Percentiles rank a stretch among this genome's conserved stretches.
phyloP scores from a whole-genome alignment of 2,797 vertebrate species.

The Potorous gilbertii region DNA sequence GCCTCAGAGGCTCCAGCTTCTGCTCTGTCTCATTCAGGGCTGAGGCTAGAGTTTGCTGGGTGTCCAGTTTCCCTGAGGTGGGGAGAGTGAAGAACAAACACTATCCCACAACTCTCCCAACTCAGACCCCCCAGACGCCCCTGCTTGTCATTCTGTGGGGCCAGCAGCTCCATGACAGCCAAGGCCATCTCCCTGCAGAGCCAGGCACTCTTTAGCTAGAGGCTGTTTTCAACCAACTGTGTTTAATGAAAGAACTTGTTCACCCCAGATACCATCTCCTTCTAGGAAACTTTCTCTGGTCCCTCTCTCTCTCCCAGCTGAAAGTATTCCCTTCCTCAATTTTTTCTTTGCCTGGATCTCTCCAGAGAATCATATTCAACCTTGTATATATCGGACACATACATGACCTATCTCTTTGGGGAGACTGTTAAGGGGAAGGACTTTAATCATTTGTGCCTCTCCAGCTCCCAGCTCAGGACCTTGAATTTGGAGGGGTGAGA shows the following conservation, averaged over 20 bases:
- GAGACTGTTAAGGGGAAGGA: neutral
- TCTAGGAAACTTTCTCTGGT: neutral
- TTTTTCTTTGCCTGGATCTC: neutral
- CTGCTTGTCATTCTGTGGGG: neutral
- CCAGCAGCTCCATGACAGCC: neutral
- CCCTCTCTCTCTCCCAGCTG: neutral
- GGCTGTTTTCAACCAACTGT: neutral
- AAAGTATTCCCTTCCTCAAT: neutral
- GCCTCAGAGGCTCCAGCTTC: slow-evolving; percentile 86
- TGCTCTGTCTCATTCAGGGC: slow-evolving; percentile 86
- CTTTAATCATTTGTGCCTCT: neutral
- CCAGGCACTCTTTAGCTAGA: neutral
- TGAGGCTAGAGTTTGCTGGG: slow-evolving; percentile 77
- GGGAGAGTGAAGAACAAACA: neutral
- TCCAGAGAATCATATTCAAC: neutral
- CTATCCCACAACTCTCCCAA: neutral
- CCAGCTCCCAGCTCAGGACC: neutral
- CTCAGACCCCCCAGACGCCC: neutral
- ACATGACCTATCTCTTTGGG: neutral
- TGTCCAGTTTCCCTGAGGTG: slow-evolving; percentile 75
- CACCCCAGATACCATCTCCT: neutral
- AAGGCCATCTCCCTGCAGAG: neutral
- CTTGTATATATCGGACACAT: neutral
- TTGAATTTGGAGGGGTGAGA: neutral
- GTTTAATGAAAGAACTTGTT: neutral